Percentiles rank a stretch among this genome's conserved stretches.
Conservation (phyloP, 2,113 vertebrate species). For the Nycticryphes semicollaris region DNA sequence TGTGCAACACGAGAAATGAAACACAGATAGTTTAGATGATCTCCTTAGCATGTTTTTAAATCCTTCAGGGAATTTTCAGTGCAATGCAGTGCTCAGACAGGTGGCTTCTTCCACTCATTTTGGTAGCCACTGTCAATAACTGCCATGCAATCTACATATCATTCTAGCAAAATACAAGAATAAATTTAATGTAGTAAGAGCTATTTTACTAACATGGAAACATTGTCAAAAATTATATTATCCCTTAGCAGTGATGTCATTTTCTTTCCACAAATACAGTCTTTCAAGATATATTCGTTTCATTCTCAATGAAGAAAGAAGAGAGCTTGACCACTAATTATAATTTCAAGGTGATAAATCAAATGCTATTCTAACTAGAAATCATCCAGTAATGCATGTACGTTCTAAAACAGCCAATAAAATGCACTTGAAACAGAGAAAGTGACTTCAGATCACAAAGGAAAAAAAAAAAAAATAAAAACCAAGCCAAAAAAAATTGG, state of each 20-base stretch:
- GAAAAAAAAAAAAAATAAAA: background rate
- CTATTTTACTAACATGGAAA: background rate
- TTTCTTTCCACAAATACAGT: background rate
- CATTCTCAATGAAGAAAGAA: background rate
- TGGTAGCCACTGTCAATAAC: background rate
- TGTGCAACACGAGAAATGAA: background rate
- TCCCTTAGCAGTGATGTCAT: background rate
- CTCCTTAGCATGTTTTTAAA: background rate
- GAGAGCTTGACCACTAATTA: background rate
- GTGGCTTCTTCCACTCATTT: background rate
- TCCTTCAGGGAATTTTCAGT: background rate
- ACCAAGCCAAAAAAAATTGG: background rate
- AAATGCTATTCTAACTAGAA: background rate
- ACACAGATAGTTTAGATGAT: background rate
- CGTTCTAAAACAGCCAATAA: background rate
- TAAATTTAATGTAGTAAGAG: background rate
- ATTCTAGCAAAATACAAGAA: background rate
- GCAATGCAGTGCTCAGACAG: background rate
- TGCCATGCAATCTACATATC: background rate
- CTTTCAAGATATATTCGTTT: background rate
- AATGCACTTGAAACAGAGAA: background rate
- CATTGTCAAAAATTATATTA: background rate
- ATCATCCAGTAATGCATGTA: background rate
- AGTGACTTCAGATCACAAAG: accelerated
- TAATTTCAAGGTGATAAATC: background rate